These are phyloP conservation scores for Tetanocera ferruginea DNA, from an alignment of 2,888 invertebrate species.

Conservation along the genomic window DNA sequence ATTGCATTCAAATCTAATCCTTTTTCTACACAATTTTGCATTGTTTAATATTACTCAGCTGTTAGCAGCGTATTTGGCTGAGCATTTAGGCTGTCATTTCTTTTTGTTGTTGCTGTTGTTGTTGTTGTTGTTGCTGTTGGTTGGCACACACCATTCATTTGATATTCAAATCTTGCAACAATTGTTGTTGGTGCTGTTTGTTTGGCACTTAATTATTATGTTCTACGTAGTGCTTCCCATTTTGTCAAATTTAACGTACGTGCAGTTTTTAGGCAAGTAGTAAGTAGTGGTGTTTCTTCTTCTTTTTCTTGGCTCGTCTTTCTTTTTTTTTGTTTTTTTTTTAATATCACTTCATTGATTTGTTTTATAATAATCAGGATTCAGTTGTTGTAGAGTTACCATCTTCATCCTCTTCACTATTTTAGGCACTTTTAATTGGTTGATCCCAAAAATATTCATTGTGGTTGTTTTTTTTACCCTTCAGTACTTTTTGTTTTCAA, in stretches of 20 bases:
- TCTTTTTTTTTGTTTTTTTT: conserved; percentile 41
- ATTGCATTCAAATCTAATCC: conserved; percentile 63
- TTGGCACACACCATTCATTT: conserved; percentile 59
- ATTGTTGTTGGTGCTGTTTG: conserved; percentile 8
- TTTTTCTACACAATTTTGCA: conserved; percentile 41
- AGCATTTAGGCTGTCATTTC: not conserved
- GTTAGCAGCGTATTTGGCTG: not conserved
- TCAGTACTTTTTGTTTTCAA: conserved; percentile 27
- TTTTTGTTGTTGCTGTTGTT: conserved; percentile 1
- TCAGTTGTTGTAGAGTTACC: conserved; percentile 32
- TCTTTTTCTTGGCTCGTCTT: conserved; percentile 7
- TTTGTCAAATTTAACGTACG: conserved; percentile 53
- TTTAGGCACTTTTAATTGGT: conserved; percentile 43
- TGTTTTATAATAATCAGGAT: conserved; percentile 32
- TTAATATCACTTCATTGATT: conserved; percentile 44
- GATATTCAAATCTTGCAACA: conserved; percentile 50
- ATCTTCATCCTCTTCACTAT: conserved; percentile 43
- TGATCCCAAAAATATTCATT: conserved; percentile 14
- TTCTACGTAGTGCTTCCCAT: conserved; percentile 36
- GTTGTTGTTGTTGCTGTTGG: conserved; percentile 16
- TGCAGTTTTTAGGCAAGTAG: conserved; percentile 63
- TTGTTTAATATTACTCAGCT: not conserved
- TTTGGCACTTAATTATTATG: conserved; percentile 55
- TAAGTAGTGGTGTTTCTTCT: not conserved
- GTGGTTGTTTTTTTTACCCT: conserved; percentile 34